Percentiles rank a stretch among this genome's conserved stretches.
These are phyloP conservation scores for Meteorus sp. DNA, from an alignment of 1,140 invertebrate species.

Conservation along the genomic window DNA sequence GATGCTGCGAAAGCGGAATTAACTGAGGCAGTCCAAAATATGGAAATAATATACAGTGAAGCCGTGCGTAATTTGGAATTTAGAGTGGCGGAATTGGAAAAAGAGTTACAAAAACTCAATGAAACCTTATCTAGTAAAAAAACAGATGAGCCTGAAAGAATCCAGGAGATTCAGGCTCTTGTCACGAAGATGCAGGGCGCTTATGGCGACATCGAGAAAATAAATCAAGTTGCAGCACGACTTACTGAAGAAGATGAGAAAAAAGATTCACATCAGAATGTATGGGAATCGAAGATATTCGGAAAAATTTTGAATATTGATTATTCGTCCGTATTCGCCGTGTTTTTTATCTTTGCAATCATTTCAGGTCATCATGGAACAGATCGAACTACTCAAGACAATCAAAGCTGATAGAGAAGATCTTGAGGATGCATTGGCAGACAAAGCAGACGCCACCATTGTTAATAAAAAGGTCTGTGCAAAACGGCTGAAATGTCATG, in stretches of 20 bases:
- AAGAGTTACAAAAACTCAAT: slow-evolving; percentile 30
- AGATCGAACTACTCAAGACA: slow-evolving; percentile 61
- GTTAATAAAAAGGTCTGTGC: slow-evolving; percentile 63
- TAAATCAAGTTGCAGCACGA: slow-evolving; percentile 40
- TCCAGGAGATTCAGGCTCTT: slow-evolving; percentile 36
- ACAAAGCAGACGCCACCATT: slow-evolving; percentile 69
- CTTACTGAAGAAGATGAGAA: slow-evolving; percentile 48
- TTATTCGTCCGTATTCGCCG: too few species aligned
- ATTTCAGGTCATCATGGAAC: slow-evolving; percentile 57
- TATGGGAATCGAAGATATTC: slow-evolving; percentile 22
- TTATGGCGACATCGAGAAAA: slow-evolving; percentile 46
- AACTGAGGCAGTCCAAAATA: too few species aligned
- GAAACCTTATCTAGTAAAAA: slow-evolving; percentile 19
- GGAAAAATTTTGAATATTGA: slow-evolving; percentile 1
- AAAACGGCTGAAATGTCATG: too few species aligned
- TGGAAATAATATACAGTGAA: too few species aligned
- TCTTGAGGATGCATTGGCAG: slow-evolving; percentile 68
- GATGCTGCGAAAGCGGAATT: too few species aligned
- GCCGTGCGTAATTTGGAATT: slow-evolving; percentile 34
- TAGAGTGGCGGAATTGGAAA: slow-evolving; percentile 40
- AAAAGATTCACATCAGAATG: slow-evolving; percentile 32
- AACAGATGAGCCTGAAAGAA: neutral
- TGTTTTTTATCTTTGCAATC: too few species aligned
- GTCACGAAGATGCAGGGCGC: slow-evolving; percentile 44
- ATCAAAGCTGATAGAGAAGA: slow-evolving; percentile 68